Evolutionary conservation across 1,140 invertebrate species (phyloP).

Genomic region (Prorops nasuta): DNA sequence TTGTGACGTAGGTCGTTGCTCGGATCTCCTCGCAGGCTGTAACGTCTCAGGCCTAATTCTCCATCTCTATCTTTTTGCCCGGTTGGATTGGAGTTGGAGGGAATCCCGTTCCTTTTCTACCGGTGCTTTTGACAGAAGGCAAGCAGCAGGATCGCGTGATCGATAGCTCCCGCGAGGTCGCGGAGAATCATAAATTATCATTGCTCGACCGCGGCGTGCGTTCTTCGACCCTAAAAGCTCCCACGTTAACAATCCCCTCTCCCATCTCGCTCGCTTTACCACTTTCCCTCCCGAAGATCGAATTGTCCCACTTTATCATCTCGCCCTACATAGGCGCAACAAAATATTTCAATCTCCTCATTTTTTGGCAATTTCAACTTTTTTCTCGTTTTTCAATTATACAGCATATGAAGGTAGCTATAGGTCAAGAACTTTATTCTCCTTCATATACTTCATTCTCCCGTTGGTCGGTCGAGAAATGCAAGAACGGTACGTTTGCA

Average conservation of each 20-base stretch:
- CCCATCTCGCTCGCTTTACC: conserved; percentile 7
- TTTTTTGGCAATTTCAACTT: too few relatives aligned
- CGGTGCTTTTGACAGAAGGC: conserved; percentile 14
- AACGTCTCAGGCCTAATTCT: too few relatives aligned
- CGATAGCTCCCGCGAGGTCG: conserved; percentile 23
- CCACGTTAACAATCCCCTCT: conserved; percentile 20
- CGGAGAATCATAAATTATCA: conserved; percentile 31
- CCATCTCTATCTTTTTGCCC: too few relatives aligned
- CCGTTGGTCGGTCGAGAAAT: background rate
- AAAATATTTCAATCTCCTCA: conserved; percentile 5
- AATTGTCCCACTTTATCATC: conserved; percentile 12
- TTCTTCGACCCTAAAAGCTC: conserved; percentile 21
- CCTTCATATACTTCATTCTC: too few relatives aligned
- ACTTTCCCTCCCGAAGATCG: background rate
- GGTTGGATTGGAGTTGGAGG: too few relatives aligned
- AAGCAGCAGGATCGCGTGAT: conserved; percentile 23
- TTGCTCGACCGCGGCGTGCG: conserved; percentile 22
- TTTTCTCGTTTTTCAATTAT: too few relatives aligned
- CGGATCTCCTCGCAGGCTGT: too few relatives aligned
- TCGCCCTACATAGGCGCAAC: too few relatives aligned
- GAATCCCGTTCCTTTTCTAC: background rate
- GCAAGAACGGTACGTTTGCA: too few relatives aligned
- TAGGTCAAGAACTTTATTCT: too few relatives aligned
- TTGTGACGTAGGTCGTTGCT: too few relatives aligned
- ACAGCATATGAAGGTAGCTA: too few relatives aligned